Base-by-base conservation (phyloP, 2,113 vertebrate genomes). In the Promerops cafer region DNA sequence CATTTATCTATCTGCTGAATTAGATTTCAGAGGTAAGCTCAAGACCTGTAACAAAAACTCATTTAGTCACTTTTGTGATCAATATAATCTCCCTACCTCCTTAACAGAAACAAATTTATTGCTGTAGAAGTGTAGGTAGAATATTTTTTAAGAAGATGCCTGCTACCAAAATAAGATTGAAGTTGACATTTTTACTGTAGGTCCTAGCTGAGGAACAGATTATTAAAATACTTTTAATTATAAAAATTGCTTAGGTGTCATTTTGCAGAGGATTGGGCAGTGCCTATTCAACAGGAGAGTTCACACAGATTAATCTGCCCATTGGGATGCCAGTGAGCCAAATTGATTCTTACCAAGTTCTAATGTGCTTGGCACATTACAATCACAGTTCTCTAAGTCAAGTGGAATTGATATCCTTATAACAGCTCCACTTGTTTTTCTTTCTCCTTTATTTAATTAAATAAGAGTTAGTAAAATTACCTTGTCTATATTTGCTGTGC, bases 401-500 rank as follows among this genome's bases (percentile, higher is more conserved):
- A 39, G 37, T 88, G 57, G 70, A 53, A 86, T 78, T 94, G 70
- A 92, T 88, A 56, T 16, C 30, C 13, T 82, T 84, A 11, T 6
- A 91, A 74, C 26, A 83, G 35, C 37, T 80, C 22, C 53, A 54
- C 45, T 72, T 86, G 54, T n/a, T 95, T 79, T 83, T 39, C 14
- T 66, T 94, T 71, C 52, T 64, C 16, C 30, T 93, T 92, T 93
- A 89, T 92, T 91, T 93, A 90, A 96, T 88, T 89, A 81, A 95
- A 80, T 63, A 77, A 78, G 7, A 39, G 47, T 87, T 83, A 60
- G 47, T 39, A 63, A 93, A 93, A 86, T 91, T 91, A 37, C 27
- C 16, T 93, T 97, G 95, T 96, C 88, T 93, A 33, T 93, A 90
- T 95, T 87, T 80, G 40, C 71, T 76, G 23, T 80, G 87, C 90